Percentiles rank a stretch among this genome's conserved stretches.
These are phyloP conservation scores for Acleris laterana DNA, from an alignment of 2,888 invertebrate species.

Conservation along the genomic window DNA sequence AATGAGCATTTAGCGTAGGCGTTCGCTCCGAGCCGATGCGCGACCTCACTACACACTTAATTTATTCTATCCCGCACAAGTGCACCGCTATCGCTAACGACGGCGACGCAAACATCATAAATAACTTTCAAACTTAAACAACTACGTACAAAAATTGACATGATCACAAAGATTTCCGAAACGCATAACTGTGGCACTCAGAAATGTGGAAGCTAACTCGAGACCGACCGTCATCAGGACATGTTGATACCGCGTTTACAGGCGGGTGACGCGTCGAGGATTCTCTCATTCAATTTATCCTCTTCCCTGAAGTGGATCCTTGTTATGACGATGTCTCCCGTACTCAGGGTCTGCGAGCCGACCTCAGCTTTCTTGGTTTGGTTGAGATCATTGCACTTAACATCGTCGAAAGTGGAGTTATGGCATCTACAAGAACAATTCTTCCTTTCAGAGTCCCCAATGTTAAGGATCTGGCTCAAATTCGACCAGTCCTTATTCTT, in stretches of 20 bases:
- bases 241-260: slow-evolving; percentile 73
- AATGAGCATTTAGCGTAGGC: slow-evolving; percentile 79
- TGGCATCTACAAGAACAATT: slow-evolving; percentile 85
- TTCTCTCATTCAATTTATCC: slow-evolving; percentile 75
- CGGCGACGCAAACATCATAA: slow-evolving; percentile 43
- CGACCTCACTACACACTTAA: slow-evolving; percentile 71
- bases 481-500: slow-evolving; percentile 83
- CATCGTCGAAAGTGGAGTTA: slow-evolving; percentile 69
- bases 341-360: slow-evolving; percentile 93
- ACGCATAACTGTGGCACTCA: slow-evolving; percentile 73
- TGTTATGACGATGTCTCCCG: slow-evolving; percentile 96
- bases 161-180: slow-evolving; percentile 72
- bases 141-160: slow-evolving; percentile 59
- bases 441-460: slow-evolving; percentile 71
- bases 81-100: slow-evolving; percentile 58
- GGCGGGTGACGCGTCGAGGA: slow-evolving; percentile 74
- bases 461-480: slow-evolving; percentile 77
- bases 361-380: slow-evolving; percentile 80
- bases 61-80: slow-evolving; percentile 71
- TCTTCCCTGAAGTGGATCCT: slow-evolving; percentile 87
- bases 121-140: slow-evolving; percentile 55
- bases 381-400: slow-evolving; percentile 76
- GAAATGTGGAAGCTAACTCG: slow-evolving; percentile 64
- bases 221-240: slow-evolving; percentile 72
- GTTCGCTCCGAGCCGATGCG: slow-evolving; percentile 68